Base-by-base conservation (phyloP, 2,797 vertebrate species). In the Melanotaenia maccullochi region DNA sequence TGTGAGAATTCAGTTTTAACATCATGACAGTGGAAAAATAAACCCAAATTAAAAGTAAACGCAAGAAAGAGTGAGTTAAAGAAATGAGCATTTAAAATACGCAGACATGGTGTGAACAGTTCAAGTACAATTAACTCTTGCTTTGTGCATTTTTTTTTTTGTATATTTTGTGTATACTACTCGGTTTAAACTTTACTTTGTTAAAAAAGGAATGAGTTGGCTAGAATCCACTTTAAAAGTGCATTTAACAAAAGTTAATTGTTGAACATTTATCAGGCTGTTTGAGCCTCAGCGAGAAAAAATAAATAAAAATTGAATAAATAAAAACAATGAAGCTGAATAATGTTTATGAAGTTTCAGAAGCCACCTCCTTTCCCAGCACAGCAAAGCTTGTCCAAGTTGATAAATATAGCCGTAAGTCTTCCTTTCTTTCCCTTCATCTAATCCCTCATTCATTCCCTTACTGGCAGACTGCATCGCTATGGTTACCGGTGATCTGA, bases 401-500 rank as follows among this genome's bases (percentile, higher is more conserved):
- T 71, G 85, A 89, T 87, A 91, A 90, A 91, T 89, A 85, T 87
- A 91, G 88, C 73, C 78, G 52, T 4, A 76, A 84, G 78, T 82
- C 87, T 65, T 83, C 76, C 81, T 78, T 69, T 80, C 79, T 66
- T 76, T 82, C 57, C 52, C 68, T 79, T 73, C 44, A 65, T 59
- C 79, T 92, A 93, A 93, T 93, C 92, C 90, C 85, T 81, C 72
- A 71, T 71, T 90, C 90, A 87, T 93, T 90, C 90, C 87, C 81
- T 22, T 49, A 68, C 79, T 80, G 82, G 78, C 79, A 84, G 80
- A 81, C 87, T 75, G 74, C 25, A 28, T 93, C 90, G 80, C 90
- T 82, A 89, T 91, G 88, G 78, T 86, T 38, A 90, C 92, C 71
- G 61, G 78, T 62, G 84, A 89, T 83, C 75, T 70, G 75, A 82